Conservation (phyloP, 2,113 vertebrate genomes). For the Paramormyrops kingsleyae region DNA sequence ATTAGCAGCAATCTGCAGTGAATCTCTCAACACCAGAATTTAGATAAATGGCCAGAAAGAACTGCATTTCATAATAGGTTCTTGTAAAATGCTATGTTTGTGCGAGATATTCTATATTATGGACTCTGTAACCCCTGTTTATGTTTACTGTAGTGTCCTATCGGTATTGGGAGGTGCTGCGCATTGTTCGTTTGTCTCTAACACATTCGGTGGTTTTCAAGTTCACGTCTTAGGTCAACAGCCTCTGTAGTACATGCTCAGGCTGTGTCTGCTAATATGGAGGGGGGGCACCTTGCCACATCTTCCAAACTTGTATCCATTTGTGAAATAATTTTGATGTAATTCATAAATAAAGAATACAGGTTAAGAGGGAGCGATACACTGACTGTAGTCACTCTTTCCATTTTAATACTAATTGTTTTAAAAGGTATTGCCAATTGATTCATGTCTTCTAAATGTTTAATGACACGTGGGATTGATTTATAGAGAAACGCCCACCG, state of each 20-base stretch:
- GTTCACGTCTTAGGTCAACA: neutral
- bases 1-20: neutral
- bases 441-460: conserved; percentile 6
- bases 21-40: neutral
- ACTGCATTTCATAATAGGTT: neutral
- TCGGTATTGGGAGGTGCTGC: neutral
- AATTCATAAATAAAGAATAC: conserved; percentile 2
- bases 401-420: conserved; percentile 6
- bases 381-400: conserved; percentile 4
- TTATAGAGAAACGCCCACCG: neutral
- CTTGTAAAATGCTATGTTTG: neutral
- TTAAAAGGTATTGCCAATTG: conserved; percentile 6
- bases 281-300: neutral
- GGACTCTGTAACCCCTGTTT: neutral
- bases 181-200: neutral
- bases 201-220: neutral
- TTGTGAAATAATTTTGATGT: conserved; percentile 9
- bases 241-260: neutral
- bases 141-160: neutral
- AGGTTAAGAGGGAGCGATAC: neutral
- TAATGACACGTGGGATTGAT: conserved; percentile 2
- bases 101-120: neutral
- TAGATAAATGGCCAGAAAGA: neutral
- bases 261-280: neutral
- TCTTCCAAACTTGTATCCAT: neutral